Base-by-base conservation (phyloP, 2,797 vertebrate genomes). In the Phataginus tetradactyla region DNA sequence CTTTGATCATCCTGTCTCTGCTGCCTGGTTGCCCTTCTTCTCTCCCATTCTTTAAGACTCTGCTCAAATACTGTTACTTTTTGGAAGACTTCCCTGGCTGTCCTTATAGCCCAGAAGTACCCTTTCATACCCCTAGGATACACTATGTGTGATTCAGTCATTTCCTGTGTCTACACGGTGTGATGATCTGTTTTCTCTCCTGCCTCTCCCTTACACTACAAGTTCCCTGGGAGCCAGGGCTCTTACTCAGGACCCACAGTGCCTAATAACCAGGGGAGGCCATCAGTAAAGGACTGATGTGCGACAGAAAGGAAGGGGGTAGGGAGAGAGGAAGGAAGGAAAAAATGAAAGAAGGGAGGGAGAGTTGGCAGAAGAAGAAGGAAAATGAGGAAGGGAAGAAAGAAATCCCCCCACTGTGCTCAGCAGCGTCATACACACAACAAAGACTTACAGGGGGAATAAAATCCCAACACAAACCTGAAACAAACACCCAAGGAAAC, bases 401-500 rank as follows among this genome's bases (percentile, higher is more conserved):
- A 64, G 49, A 86, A 59, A 57, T 29, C 4, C 15, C 32, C 72
- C 17, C 12, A 4, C 3, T 45, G 55, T 68, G 25, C 66, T 86
- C 66, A 77, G 87, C 66, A 55, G 53, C 27, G 39, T 55, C 51
- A 78, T 7, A 25, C 8, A 78, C 10, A 59, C 69, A 14, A 77
- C 78, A 29, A 79, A 92, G 66, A 34, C 39, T 86, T 55, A 42
- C 0, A 51, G 32, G 51, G 66, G 57, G 49, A 81, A 42, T 63
- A 84, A 89, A 95, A 80, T 66, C 53, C 66, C 20, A 91, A 96
- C 64, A 57, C 64, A 59, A 93, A 92, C 61, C 75, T 61, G 59
- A 95, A 77, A 75, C 69, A 45, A 74, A 74, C 64, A 12, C 13
- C 78, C 59, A 71, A 63, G 55, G 39, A 88, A 93, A 64, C 11